Base-by-base conservation (phyloP, 2,113 vertebrate genomes). In the Etheostoma cragini region DNA sequence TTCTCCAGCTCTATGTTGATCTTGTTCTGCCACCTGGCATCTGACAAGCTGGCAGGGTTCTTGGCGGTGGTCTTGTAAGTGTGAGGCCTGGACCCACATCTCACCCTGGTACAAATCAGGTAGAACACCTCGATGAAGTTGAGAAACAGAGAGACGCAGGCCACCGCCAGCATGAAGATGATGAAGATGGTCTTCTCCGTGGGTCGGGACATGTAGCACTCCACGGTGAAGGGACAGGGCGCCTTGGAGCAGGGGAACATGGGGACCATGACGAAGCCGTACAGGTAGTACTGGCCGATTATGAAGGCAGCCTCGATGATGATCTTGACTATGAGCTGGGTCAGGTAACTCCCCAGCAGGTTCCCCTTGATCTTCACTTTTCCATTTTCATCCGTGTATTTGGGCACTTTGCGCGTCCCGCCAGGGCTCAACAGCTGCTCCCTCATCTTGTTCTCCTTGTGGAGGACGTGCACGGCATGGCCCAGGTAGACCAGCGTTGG, bases 401-500 rank as follows among this genome's bases (percentile, higher is more conserved):
- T 93, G 68, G 84, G 81, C 0, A 42, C 6, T 82, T 95, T 95
- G 4, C 5, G 19, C 2, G 6, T 53, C 4, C 89, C 84, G 0
- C 3, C 92, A 0, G 89, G 70, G 38, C 92, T 94, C 0, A 89
- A 12, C 5, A 88, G 22, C 47, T 45, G 46, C 83, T 95, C 95
- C 83, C 96, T 93, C 83, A 99, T 82, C 79, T 97, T 97, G 14
- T 98, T 97, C 87, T 99, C 97, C 15, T 93, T 76, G 79, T 96
- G 95, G 45, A 97, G 96, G 64, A 99, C 67, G 56, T 98, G 97
- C 70, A 98, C 88, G 64, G 96, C 97, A 0, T 99, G 98, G 80
- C 96, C 97, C 61, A 99, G 93, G 93, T 98, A 99, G 78, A 99
- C 8, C 61, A 99, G 91, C 14, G 98, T 99, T 0, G 98, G 98